Base-by-base conservation (phyloP, 2,797 vertebrate genomes). In the Falco naumanni region DNA sequence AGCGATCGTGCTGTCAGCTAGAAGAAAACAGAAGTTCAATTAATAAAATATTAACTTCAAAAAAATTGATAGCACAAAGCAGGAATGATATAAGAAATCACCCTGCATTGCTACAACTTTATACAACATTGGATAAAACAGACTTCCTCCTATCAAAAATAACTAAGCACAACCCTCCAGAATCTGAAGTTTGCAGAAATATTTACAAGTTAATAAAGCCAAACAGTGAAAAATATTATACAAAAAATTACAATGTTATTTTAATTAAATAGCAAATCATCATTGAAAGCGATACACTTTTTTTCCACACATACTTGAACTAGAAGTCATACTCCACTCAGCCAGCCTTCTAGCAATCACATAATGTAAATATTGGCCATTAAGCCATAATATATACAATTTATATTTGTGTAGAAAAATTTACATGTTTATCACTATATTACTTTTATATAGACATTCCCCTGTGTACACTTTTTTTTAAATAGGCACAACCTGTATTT, bases 1-100 rank as follows among this genome's bases (percentile, higher is more conserved):
- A 99, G 97, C 0, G 99, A 99, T 95, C 99, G 98, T 50, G 99
- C 99, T 21, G 99, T 99, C 97, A 99, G 87, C 99, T 99, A 96
- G 82, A 98, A 98, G 84, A 60, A 95, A 97, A 97, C 53, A 93
- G 37, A 7, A 83, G 2, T 26, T 51, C 18, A 64, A 18, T 96
- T 77, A 95, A 57, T n/a, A 77, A 91, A 87, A 66, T 26, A 57
- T 9, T 59, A 56, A 45, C 57, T 29, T 59, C 13, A 28, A 69
- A 84, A 92, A 81, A 39, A 13, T 0, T 50, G 26, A 63, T n/a
- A 76, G n/a, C 10, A 78, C 29, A 50, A 74, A 47, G 37, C 22
- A 68, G 8, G 18, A 91, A 77, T 33, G 22, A 68, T 16, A 7
- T 48, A 34, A 57, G 6, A 65, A 78, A 54, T 29, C 54, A 53